Percentiles rank a stretch among this genome's conserved stretches.
These are phyloP conservation scores for Campylorhamphus procurvoides DNA, from an alignment of 2,113 vertebrate species.

Conservation along the genomic window DNA sequence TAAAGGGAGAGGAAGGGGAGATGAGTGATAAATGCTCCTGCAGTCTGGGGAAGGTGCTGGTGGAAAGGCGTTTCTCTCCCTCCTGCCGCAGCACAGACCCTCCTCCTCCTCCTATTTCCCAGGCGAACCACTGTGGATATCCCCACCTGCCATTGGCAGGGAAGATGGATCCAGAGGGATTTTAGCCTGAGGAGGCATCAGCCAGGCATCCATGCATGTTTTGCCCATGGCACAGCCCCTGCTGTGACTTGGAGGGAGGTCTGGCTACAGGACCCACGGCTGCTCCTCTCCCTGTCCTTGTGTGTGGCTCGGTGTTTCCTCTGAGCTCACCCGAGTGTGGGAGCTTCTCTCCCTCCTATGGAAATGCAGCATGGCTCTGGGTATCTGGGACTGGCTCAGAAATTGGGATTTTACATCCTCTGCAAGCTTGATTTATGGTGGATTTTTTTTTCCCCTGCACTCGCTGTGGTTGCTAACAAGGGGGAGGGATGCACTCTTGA, in stretches of 20 bases:
- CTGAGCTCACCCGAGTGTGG: rapidly evolving
- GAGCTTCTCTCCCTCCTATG: rapidly evolving
- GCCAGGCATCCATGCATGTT: not conserved
- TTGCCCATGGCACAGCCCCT: rapidly evolving
- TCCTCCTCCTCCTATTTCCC: not conserved
- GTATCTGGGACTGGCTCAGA: not conserved
- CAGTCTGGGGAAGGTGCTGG: not conserved
- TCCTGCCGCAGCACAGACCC: not conserved
- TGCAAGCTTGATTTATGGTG: not conserved
- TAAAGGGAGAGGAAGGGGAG: not conserved
- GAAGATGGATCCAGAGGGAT: not conserved
- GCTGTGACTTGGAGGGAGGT: not conserved
- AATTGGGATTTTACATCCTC: not conserved
- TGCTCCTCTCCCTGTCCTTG: rapidly evolving
- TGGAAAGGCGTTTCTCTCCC: not conserved
- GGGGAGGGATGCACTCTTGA: not conserved
- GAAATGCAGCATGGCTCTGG: not conserved
- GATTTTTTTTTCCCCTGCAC: rapidly evolving
- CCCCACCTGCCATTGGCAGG: rapidly evolving
- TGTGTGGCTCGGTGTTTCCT: rapidly evolving
- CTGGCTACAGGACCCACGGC: rapidly evolving
- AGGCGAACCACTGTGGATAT: rapidly evolving
- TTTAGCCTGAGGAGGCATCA: not conserved
- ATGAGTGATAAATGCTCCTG: not conserved
- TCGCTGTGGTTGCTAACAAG: not conserved